Evolutionary conservation across 1,140 invertebrate species (phyloP).

Genomic region (Drosophila kurseongensis): DNA sequence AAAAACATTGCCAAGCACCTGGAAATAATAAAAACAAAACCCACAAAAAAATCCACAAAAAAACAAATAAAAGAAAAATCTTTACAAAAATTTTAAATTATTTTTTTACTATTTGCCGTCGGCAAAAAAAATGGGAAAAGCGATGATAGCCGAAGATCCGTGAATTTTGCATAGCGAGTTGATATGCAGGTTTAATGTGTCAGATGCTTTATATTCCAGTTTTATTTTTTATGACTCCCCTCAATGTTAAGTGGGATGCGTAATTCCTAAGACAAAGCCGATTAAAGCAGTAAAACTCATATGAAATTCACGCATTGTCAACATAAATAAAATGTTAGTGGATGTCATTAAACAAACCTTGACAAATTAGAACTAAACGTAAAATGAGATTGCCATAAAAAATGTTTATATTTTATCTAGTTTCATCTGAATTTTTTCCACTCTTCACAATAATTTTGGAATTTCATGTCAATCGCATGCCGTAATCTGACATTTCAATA

Average conservation of each 20-base stretch:
- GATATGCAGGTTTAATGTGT: constrained; percentile 17
- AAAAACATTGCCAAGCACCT: constrained; percentile 54
- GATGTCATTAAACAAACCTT: constrained; percentile 21
- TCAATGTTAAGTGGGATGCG: constrained; percentile 14
- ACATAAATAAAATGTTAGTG: constrained; percentile 28
- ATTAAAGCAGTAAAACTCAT: constrained; percentile 35
- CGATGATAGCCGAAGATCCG: not conserved
- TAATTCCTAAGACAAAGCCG: constrained; percentile 31
- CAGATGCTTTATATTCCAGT: constrained; percentile 19
- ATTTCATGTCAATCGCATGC: constrained; percentile 2
- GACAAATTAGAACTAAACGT: constrained; percentile 43
- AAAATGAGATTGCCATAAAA: constrained; percentile 17
- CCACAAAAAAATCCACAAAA: constrained; percentile 64
- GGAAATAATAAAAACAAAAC: constrained; percentile 61
- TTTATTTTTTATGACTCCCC: constrained; percentile 28
- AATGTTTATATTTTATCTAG: not conserved
- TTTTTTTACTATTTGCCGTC: constrained; percentile 56
- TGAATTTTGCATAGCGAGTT: constrained; percentile 11
- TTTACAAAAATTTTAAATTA: constrained; percentile 70
- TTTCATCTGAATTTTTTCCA: not conserved
- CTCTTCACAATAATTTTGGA: constrained; percentile 1
- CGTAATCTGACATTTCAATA: constrained; percentile 28
- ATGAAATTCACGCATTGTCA: constrained; percentile 37
- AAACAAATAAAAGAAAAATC: constrained; percentile 82
- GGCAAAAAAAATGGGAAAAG: constrained; percentile 23